Evolutionary conservation across 2,113 vertebrate species (phyloP).

Genomic region (Thermophis baileyi): DNA sequence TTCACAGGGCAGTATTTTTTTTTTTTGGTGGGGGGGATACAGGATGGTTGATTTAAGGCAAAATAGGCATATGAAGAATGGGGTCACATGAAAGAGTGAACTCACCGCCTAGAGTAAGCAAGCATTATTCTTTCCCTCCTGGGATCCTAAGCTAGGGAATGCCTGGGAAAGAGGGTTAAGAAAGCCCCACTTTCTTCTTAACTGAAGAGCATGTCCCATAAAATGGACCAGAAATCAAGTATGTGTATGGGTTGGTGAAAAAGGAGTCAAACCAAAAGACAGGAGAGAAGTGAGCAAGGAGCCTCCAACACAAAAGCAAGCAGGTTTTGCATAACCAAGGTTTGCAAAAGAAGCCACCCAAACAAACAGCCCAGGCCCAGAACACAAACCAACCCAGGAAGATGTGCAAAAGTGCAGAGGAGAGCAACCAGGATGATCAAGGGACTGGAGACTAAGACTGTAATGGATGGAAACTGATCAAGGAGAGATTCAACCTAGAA

Average conservation of each 20-base stretch:
- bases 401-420: no score
- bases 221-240: background rate
- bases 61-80: background rate
- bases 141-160: background rate
- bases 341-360: background rate
- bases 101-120: background rate
- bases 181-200: background rate
- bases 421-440: no score
- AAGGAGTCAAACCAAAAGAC: background rate
- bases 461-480: no score
- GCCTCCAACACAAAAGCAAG: background rate
- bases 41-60: background rate
- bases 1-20: background rate
- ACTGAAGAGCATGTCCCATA: background rate
- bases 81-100: background rate
- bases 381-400: background rate
- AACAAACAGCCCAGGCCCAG: background rate
- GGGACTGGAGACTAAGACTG: no score
- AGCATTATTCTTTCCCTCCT: background rate
- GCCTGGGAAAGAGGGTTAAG: background rate
- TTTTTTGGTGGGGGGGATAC: background rate
- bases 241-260: background rate
- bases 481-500: no score
- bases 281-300: background rate
- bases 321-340: background rate